Base-by-base conservation (phyloP, 2,113 vertebrate species). In the Argyrosomus japonicus region DNA sequence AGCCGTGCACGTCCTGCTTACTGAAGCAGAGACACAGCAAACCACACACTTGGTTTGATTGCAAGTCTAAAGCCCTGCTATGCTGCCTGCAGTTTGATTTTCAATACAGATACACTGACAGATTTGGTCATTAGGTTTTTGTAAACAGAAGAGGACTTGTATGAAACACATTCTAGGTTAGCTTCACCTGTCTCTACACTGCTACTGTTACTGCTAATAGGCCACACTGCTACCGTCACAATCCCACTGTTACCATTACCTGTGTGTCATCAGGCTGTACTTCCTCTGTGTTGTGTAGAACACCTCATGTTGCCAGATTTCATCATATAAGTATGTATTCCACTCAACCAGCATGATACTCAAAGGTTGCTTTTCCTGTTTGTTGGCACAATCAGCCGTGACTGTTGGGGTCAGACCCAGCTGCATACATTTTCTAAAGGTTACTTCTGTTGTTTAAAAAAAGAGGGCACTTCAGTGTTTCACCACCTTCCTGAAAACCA, bases 211-310 rank as follows among this genome's bases (percentile, higher is more conserved):
- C 51, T 75, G 77, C 69, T 75, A 61, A 64, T 75, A 61, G 53
- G 48, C 63, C 62, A 78, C 85, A 43, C 75, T 70, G 79, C 85
- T 72, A 50, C 79, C 60, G 73, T 89, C 83, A 68, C 82, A 11
- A 69, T 47, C 72, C 76, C 84, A 88, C 87, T 77, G 74, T 83
- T 68, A 53, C 84, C 90, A 88, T 92, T 65, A 84, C 70, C 75
- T 87, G 79, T 93, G 70, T 89, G 88, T 90, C 91, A 89, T 86
- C 89, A 63, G 70, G 81, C 87, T 92, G 82, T 71, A 79, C 75
- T 68, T 85, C 82, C 72, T 87, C 17, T 90, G 60, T 90, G 77
- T 87, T 61, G 68, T 82, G 60, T 79, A 79, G 51, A 87, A 58
- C 87, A 88, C 91, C 74, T 88, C 85, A 82, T 85, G 75, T 85